These are phyloP conservation scores for Hemaris fuciformis DNA, from an alignment of 2,888 invertebrate species.

Conservation along the genomic window DNA sequence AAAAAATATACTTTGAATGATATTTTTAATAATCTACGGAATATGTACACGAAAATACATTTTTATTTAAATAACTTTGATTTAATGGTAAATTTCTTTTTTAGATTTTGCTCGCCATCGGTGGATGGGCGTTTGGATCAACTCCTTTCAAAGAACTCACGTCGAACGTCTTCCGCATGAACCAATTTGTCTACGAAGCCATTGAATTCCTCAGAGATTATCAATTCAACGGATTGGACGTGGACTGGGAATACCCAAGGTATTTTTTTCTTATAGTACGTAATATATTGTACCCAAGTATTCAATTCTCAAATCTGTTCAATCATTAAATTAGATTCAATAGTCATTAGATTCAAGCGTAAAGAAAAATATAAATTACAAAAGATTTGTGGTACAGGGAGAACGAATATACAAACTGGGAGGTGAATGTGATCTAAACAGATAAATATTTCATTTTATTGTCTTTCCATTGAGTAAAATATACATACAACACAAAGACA, in stretches of 20 bases:
- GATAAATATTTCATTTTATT: too few relatives aligned
- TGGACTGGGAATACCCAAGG: constrained; percentile 97
- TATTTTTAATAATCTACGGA: too few relatives aligned
- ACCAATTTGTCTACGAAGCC: constrained; percentile 96
- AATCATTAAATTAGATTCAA: too few relatives aligned
- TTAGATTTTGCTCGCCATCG: constrained; percentile 91
- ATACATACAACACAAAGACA: too few relatives aligned
- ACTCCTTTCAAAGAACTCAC: constrained; percentile 96
- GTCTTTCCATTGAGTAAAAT: not conserved
- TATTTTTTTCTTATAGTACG: constrained; percentile 50
- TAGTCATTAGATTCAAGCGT: too few relatives aligned
- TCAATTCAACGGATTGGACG: constrained; percentile 95
- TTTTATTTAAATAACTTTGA: not conserved
- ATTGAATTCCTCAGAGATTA: constrained; percentile 95
- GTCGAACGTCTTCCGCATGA: constrained; percentile 95
- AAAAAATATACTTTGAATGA: not conserved
- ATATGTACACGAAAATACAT: too few relatives aligned
- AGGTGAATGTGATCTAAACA: too few relatives aligned
- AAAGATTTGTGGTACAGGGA: too few relatives aligned
- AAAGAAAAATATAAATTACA: too few relatives aligned
- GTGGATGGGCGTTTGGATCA: constrained; percentile 98
- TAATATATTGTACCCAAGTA: too few relatives aligned
- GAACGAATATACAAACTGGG: too few relatives aligned
- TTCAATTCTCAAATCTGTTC: too few relatives aligned
- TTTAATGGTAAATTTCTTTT: constrained; percentile 19